Evolutionary conservation across 2,888 invertebrate genomes (phyloP).

Genomic region (Cataglyphis albicans): DNA sequence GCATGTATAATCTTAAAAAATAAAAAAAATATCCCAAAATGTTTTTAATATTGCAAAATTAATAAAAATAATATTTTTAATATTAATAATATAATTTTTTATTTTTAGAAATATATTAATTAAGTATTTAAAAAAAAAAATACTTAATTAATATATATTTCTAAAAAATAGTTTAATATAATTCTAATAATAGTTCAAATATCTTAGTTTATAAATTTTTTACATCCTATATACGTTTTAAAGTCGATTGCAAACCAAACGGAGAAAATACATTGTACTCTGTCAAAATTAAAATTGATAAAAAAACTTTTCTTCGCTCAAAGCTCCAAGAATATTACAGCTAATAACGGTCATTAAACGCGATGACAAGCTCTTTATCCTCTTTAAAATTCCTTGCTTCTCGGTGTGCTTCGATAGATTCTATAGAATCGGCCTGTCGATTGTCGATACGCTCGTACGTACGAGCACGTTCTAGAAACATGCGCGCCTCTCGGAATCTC

Average conservation of each 20-base stretch:
- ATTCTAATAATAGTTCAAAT: background rate
- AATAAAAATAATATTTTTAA: background rate
- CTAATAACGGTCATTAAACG: conserved; percentile 56
- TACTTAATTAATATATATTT: background rate
- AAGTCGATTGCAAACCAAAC: conserved; percentile 9
- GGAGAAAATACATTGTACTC: background rate
- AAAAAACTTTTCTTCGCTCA: conserved; percentile 37
- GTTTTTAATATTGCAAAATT: background rate
- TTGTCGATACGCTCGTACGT: conserved; percentile 24
- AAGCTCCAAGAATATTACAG: conserved; percentile 55
- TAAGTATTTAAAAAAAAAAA: background rate
- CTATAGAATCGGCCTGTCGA: background rate
- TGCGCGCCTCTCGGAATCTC: conserved; percentile 48
- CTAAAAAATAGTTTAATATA: background rate
- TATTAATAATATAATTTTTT: too few relatives aligned
- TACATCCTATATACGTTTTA: background rate
- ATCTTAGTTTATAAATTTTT: background rate
- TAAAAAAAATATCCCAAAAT: background rate
- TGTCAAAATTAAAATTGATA: conserved; percentile 16
- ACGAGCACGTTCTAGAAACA: conserved; percentile 8
- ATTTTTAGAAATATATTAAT: too few relatives aligned
- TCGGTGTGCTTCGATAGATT: conserved; percentile 6
- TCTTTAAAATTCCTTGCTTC: conserved; percentile 53
- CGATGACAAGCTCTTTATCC: conserved; percentile 13
- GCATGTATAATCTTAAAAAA: background rate